Percentiles rank a stretch among this genome's conserved stretches.
These are phyloP conservation scores for Gallinago undulata DNA, from an alignment of 2,113 vertebrate species.

Conservation along the genomic window DNA sequence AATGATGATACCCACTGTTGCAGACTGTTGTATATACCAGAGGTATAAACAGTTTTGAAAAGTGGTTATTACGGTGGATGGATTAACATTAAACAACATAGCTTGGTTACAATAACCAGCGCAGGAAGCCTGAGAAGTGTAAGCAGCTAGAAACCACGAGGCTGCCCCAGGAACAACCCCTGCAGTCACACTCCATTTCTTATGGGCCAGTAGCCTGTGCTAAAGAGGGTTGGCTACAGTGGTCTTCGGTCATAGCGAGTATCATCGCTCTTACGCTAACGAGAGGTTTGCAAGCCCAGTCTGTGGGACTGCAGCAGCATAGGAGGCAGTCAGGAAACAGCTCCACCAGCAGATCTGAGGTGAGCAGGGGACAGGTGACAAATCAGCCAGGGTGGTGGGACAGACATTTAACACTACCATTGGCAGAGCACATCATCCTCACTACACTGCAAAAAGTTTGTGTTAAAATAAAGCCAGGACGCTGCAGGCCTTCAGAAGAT, in stretches of 20 bases:
- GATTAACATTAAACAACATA: not conserved
- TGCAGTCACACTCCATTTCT: not conserved
- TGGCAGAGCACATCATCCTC: not conserved
- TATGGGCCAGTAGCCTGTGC: not conserved
- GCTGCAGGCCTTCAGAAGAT: not conserved
- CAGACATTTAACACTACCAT: rapidly evolving
- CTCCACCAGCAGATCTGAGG: not conserved
- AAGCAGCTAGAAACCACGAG: not conserved
- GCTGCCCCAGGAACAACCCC: not conserved
- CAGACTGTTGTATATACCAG: not conserved
- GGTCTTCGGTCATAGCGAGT: not conserved
- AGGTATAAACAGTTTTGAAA: not conserved
- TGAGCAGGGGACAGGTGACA: not conserved
- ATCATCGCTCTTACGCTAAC: rapidly evolving
- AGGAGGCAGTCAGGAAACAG: rapidly evolving
- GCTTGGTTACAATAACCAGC: not conserved
- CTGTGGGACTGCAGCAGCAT: not conserved
- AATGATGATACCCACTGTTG: not conserved
- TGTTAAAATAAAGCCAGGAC: not conserved
- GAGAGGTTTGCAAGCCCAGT: not conserved
- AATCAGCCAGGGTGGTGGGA: not conserved
- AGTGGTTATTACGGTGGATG: not conserved
- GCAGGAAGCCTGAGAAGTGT: not conserved
- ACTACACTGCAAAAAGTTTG: not conserved
- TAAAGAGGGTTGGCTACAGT: not conserved